Conservation (phyloP, 2,797 vertebrate species). For the Bufotes viridis region DNA sequence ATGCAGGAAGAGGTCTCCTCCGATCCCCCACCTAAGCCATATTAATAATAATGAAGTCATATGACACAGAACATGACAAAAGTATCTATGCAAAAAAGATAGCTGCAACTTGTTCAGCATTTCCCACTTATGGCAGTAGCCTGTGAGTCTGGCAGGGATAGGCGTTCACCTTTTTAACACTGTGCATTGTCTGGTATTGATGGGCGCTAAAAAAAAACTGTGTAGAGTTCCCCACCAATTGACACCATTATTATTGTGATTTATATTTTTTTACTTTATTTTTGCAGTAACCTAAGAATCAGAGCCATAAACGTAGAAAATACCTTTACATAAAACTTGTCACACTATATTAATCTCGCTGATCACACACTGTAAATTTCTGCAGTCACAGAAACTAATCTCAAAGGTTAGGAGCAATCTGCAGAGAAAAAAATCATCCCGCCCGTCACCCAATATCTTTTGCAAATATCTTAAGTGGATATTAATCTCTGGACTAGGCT, state of each 20-base stretch:
- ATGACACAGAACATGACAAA: no score
- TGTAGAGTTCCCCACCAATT: neutral
- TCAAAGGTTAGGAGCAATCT: conserved; percentile 65
- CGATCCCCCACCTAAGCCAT: no score
- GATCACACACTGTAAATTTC: conserved; percentile 63
- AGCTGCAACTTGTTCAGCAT: no score
- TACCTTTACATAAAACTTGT: neutral
- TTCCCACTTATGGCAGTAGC: no score
- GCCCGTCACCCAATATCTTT: neutral
- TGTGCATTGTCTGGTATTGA: no score
- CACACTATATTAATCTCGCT: conserved; percentile 63
- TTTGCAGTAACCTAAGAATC: neutral
- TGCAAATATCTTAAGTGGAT: conserved; percentile 72
- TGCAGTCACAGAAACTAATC: conserved; percentile 70
- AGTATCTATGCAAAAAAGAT: no score
- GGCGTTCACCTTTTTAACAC: no score
- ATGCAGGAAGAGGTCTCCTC: no score
- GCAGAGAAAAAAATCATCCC: neutral
- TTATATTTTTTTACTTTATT: neutral
- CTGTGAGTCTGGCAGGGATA: no score
- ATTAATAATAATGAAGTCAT: no score
- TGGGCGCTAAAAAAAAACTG: neutral
- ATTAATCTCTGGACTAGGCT: conserved; percentile 78
- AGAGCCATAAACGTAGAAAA: neutral
- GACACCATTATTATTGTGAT: neutral